A percentile compares a stretch with the other conserved stretches of the same genome.
Evolutionary conservation across 2,797 vertebrate species (phyloP).

Genomic region (Rallus crepitans): DNA sequence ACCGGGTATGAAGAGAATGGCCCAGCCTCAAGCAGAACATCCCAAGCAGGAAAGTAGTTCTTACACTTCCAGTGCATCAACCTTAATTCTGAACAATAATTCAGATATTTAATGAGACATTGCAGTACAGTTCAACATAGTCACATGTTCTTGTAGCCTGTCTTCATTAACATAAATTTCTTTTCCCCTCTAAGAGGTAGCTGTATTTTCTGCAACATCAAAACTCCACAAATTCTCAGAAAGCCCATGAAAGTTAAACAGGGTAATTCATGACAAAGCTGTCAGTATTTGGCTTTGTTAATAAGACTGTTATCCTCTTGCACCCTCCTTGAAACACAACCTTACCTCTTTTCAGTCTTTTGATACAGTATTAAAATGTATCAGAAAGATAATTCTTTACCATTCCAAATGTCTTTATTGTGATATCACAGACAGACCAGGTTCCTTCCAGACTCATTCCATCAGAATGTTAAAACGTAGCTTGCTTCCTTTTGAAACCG

Average conservation of each 20-base stretch:
- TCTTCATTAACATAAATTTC: not conserved
- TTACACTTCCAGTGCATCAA: not conserved
- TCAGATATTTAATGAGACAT: not conserved
- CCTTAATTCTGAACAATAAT: not conserved
- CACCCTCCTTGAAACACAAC: not conserved
- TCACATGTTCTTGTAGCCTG: rapidly evolving
- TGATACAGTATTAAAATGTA: not conserved
- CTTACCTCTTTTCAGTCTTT: not conserved
- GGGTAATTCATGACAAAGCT: not conserved
- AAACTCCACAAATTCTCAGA: not conserved
- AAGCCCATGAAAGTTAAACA: not conserved
- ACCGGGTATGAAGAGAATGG: rapidly evolving
- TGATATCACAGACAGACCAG: not conserved
- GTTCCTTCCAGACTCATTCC: not conserved
- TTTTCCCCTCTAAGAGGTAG: not conserved
- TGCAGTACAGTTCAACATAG: not conserved
- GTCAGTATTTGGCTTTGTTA: not conserved
- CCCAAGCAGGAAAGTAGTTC: not conserved
- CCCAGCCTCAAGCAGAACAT: rapidly evolving
- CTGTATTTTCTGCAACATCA: not conserved
- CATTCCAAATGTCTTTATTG: not conserved
- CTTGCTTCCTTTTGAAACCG: not conserved
- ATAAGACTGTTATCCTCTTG: not conserved
- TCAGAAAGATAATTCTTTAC: not conserved
- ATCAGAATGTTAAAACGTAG: not conserved